Percentiles rank a stretch among this genome's conserved stretches.
Conservation (phyloP, 2,888 invertebrate species). For the Tethea ocularis region DNA sequence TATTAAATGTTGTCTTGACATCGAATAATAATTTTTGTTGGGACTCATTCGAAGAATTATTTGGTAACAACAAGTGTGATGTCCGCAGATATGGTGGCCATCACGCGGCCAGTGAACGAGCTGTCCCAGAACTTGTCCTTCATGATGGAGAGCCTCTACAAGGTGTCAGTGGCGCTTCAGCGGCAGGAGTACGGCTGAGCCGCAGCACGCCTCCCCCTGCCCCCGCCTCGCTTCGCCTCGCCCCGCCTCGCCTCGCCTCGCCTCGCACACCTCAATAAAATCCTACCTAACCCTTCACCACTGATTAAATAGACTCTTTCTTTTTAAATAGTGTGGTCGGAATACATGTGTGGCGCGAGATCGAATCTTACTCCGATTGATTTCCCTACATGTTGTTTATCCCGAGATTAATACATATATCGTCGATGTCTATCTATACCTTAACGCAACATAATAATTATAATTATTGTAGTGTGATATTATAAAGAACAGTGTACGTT, state of each 20-base stretch:
- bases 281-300: background rate
- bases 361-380: background rate
- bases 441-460: no score
- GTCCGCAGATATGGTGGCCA: constrained; percentile 76
- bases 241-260: background rate
- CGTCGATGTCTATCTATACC: no score
- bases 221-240: background rate
- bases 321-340: background rate
- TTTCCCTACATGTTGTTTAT: background rate
- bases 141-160: constrained; percentile 81
- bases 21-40: no score
- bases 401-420: background rate
- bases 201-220: constrained; percentile 14
- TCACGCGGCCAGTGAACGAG: constrained; percentile 76
- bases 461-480: no score
- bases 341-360: background rate
- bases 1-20: no score
- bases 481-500: no score
- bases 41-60: no score
- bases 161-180: constrained; percentile 74
- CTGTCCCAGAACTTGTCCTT: constrained; percentile 75
- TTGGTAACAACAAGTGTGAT: no score
- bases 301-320: background rate
- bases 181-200: constrained; percentile 63
- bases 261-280: background rate